phyloP scores from a whole-genome alignment of 2,113 vertebrate genomes.

The Nerophis ophidion region DNA sequence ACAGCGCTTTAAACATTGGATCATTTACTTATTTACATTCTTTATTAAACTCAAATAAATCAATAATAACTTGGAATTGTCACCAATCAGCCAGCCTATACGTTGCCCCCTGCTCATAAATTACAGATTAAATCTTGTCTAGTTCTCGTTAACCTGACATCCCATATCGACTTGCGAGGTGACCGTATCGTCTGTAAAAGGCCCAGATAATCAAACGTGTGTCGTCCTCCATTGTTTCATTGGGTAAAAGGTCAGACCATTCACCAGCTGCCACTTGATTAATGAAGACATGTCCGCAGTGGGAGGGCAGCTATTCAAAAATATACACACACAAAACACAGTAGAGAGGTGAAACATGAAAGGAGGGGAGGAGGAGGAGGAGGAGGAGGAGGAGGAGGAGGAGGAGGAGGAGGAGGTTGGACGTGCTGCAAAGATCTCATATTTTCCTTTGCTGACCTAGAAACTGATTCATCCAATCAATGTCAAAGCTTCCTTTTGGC shows the following conservation, averaged over 20 bases:
- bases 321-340: slow-evolving; percentile 37
- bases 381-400: too few relatives aligned
- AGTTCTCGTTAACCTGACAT: not conserved
- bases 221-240: slow-evolving; percentile 11
- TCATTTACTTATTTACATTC: too few relatives aligned
- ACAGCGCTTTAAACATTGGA: too few relatives aligned
- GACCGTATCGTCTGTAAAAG: slow-evolving; percentile 12
- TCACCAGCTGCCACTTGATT: slow-evolving; percentile 62
- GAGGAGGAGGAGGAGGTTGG: not conserved
- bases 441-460: slow-evolving; percentile 16
- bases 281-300: slow-evolving; percentile 53
- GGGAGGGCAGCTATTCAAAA: slow-evolving; percentile 23
- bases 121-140: not conserved
- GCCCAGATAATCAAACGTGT: slow-evolving; percentile 3
- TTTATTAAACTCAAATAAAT: too few relatives aligned
- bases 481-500: slow-evolving; percentile 13
- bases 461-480: slow-evolving; percentile 31
- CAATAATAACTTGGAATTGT: too few relatives aligned
- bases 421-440: slow-evolving; percentile 8
- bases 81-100: too few relatives aligned
- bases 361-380: not conserved
- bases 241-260: slow-evolving; percentile 63
- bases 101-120: too few relatives aligned
- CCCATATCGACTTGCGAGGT: too few relatives aligned
- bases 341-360: slow-evolving; percentile 19